Conservation (phyloP, 2,113 vertebrate genomes). For the Brienomyrus longianalis region DNA sequence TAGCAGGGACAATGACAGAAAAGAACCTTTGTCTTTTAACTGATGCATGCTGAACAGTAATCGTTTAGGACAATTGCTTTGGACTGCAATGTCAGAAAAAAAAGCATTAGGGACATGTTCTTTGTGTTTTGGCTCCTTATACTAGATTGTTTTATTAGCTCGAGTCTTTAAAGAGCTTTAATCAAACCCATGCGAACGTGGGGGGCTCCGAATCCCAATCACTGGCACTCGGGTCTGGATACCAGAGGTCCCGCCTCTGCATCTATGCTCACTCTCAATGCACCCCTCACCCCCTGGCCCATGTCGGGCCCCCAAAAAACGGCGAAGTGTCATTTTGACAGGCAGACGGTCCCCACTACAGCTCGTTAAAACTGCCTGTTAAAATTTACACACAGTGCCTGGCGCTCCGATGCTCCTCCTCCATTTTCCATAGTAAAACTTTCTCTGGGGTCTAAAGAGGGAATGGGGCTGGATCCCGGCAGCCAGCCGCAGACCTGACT, state of each 20-base stretch:
- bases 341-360: slow-evolving; percentile 1
- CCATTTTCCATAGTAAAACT: slow-evolving; percentile 22
- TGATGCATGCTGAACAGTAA: background rate
- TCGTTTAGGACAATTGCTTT: background rate
- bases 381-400: slow-evolving; percentile 17
- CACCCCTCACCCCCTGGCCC: background rate
- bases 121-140: background rate
- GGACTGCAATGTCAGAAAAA: background rate
- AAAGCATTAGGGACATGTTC: background rate
- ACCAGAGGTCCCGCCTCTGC: no score
- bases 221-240: no score
- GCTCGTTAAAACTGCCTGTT: slow-evolving; percentile 10
- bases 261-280: background rate
- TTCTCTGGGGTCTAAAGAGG: background rate
- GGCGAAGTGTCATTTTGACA: slow-evolving; percentile 4
- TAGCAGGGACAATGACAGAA: background rate
- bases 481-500: background rate
- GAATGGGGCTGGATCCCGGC: background rate
- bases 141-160: background rate
- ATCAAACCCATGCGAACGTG: background rate
- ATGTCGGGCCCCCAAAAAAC: background rate
- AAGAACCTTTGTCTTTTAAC: background rate
- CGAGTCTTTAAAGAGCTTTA: background rate
- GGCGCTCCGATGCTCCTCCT: background rate
- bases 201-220: no score